Evolutionary conservation across 2,888 invertebrate genomes (phyloP).

Genomic region (Yponomeuta sedellus): DNA sequence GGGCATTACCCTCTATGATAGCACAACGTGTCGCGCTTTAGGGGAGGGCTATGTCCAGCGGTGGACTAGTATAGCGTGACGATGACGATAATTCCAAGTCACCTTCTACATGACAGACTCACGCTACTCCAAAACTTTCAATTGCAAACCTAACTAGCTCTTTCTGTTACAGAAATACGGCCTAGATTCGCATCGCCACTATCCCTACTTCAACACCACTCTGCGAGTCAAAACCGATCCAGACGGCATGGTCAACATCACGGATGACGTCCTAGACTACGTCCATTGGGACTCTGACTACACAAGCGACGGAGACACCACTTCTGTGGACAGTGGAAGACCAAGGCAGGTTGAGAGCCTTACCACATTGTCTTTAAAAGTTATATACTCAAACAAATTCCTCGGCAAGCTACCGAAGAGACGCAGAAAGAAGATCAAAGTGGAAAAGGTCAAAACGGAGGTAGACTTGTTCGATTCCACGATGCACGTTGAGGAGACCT

Average conservation of each 20-base stretch:
- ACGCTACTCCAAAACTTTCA: no score
- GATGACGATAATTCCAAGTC: no score
- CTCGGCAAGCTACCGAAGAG: constrained; percentile 48
- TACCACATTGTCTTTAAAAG: constrained; percentile 39
- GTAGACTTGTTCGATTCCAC: constrained; percentile 26
- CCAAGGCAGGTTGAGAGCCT: constrained; percentile 33
- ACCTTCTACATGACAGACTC: no score
- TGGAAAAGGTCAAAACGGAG: constrained; percentile 28
- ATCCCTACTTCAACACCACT: constrained; percentile 41
- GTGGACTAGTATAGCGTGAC: no score
- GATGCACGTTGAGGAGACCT: constrained; percentile 27
- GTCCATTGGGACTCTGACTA: constrained; percentile 45
- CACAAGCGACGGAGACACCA: constrained; percentile 22
- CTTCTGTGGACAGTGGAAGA: constrained; percentile 21
- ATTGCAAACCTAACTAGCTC: not conserved
- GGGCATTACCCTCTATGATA: no score
- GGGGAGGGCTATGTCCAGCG: no score
- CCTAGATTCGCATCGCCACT: constrained; percentile 38
- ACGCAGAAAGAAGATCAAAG: constrained; percentile 31
- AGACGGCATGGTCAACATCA: constrained; percentile 47
- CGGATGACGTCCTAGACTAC: constrained; percentile 36
- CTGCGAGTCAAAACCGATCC: constrained; percentile 37
- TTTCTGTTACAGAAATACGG: constrained; percentile 47
- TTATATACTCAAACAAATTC: constrained; percentile 43
- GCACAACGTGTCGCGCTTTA: no score